phyloP scores from a whole-genome alignment of 1,140 invertebrate genomes.

The Gryon sp. region DNA sequence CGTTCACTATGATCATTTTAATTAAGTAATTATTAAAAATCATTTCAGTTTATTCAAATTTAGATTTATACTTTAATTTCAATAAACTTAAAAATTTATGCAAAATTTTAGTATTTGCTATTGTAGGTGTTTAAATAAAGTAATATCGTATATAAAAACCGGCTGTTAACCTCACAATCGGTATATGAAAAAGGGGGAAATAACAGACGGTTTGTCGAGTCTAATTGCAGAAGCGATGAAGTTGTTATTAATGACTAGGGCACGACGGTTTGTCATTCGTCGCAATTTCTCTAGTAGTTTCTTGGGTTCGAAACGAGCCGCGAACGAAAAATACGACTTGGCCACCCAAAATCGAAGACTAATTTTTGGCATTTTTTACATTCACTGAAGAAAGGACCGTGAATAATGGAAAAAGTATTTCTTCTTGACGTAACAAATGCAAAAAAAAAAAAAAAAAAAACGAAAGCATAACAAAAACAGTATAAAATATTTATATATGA shows the following conservation, averaged over 20 bases:
- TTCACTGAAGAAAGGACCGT: conserved; percentile 3
- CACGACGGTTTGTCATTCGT: conserved; percentile 71
- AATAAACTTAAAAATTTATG: too few species aligned
- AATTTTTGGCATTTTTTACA: conserved; percentile 25
- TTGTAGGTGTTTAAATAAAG: too few species aligned
- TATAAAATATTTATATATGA: too few species aligned
- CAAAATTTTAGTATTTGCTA: too few species aligned
- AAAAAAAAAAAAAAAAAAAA: too few species aligned
- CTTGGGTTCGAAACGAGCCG: conserved; percentile 65
- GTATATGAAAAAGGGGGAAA: conserved; percentile 12
- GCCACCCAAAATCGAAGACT: conserved; percentile 51
- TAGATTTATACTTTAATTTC: too few species aligned
- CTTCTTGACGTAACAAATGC: too few species aligned
- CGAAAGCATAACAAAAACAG: too few species aligned
- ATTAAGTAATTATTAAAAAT: too few species aligned
- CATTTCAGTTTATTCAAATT: too few species aligned
- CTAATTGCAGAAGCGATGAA: conserved; percentile 79
- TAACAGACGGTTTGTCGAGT: conserved; percentile 68
- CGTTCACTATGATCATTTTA: too few species aligned
- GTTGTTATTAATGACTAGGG: conserved; percentile 76
- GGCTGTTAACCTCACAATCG: conserved; percentile 20
- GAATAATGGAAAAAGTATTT: too few species aligned
- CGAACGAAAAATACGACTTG: conserved; percentile 43
- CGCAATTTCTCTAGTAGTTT: conserved; percentile 61
- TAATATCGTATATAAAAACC: conserved; percentile 10